These are phyloP conservation scores for Musca domestica DNA, from an alignment of 1,140 invertebrate genomes.

Conservation along the genomic window DNA sequence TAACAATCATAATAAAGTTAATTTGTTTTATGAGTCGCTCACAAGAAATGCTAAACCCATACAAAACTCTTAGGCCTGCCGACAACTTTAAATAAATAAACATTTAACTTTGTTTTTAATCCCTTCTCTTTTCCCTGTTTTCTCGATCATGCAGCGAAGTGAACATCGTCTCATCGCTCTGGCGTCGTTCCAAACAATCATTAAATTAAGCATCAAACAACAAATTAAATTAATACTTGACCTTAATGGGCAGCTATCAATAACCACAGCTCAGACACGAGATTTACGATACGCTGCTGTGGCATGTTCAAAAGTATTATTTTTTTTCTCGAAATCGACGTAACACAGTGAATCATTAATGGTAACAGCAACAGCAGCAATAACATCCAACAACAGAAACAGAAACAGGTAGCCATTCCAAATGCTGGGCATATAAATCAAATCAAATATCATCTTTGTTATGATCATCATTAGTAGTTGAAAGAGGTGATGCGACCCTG, in stretches of 20 bases:
- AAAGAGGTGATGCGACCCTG: background rate
- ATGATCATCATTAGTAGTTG: background rate
- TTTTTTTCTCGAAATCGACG: background rate
- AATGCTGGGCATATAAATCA: too few relatives aligned
- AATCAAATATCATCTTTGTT: background rate
- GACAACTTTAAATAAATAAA: too few relatives aligned
- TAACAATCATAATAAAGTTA: too few relatives aligned
- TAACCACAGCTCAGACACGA: background rate
- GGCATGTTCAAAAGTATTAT: constrained; percentile 8
- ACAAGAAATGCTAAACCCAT: too few relatives aligned
- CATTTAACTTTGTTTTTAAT: too few relatives aligned
- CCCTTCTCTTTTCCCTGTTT: too few relatives aligned
- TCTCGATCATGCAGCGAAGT: too few relatives aligned
- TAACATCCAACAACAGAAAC: background rate
- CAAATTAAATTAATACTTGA: constrained; percentile 16
- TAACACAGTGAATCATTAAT: constrained; percentile 3
- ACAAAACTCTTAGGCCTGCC: too few relatives aligned
- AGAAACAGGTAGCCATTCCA: constrained; percentile 10
- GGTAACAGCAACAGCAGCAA: background rate
- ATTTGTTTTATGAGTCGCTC: too few relatives aligned
- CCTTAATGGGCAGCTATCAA: constrained; percentile 13
- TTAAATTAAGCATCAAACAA: background rate
- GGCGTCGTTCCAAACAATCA: too few relatives aligned
- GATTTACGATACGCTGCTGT: constrained; percentile 12
- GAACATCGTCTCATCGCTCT: too few relatives aligned